Evolutionary conservation across 2,888 invertebrate species (phyloP), one percentile per base, ranked within the genome.

Genomic region (Chaitophorus viminalis): DNA sequence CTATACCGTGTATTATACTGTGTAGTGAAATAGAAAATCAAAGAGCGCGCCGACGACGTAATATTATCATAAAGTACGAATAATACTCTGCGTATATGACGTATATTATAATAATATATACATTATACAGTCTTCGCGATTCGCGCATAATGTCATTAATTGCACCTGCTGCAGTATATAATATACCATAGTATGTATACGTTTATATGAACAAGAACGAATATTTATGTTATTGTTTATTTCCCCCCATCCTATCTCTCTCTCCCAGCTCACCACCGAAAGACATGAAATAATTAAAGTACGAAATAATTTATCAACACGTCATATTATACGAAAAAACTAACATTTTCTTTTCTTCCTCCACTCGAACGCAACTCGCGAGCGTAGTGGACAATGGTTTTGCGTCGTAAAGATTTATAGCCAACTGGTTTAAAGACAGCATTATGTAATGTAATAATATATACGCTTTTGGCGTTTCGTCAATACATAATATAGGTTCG

Each of bases 381-480:
- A 70, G 29, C 11, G 8, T 29, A 4, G 60, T 25, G 70, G 17
- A 70, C 70, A 70, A 70, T 70, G 70, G 70, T 70, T n/a, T 70
- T 31, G 60, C 21, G 60, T 60, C 60, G 60, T 60, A 60, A 60
- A 70, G 29, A 70, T 79, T 79, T 79, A 79, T 65, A 79, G 79
- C 65, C n/a, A 17, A 79, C 65, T 14, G 33, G 39, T 79, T 65
- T 79, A 65, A 65, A 79, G n/a, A 79, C 60, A 25, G 29, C 14
- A 36, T 79, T 79, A 29, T 65, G 79, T 79, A 79, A 79, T 77
- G 52, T 79, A 79, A 60, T 77, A 77, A 54, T 31, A 54, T 78
- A 78, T 79, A 65, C 65, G 79, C 79, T 79, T 79, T 79, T 79
- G 79, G 79, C 79, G 79, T 79, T 79, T 79, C 79, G 36, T 79